Evolutionary conservation across 2,113 vertebrate genomes (phyloP).

Genomic region (Craseonycteris thonglongyai): DNA sequence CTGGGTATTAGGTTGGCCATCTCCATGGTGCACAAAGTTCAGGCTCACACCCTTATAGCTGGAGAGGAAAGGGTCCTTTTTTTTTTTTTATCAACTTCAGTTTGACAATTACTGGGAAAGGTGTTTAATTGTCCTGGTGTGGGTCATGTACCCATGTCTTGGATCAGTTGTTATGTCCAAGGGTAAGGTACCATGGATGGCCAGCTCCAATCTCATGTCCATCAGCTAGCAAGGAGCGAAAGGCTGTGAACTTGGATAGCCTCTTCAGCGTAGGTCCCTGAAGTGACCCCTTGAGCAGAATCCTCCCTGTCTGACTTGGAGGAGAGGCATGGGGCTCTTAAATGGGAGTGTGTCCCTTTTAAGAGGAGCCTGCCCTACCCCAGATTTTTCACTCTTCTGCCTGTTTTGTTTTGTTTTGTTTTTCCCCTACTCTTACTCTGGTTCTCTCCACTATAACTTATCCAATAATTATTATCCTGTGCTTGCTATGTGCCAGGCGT

Average conservation of each 20-base stretch:
- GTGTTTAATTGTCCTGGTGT: neutral
- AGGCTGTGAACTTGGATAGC: neutral
- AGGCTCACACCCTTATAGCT: neutral
- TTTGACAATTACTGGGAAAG: neutral
- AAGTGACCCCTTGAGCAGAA: neutral
- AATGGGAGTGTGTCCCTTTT: neutral
- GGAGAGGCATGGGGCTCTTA: neutral
- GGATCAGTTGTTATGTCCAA: neutral
- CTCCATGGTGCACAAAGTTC: neutral
- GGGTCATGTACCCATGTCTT: neutral
- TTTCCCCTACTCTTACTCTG: neutral
- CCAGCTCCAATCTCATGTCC: neutral
- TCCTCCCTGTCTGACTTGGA: neutral
- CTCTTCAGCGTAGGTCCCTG: neutral
- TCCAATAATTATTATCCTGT: neutral
- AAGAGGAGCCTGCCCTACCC: neutral
- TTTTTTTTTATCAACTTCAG: neutral
- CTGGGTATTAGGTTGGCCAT: neutral
- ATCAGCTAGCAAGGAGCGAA: neutral
- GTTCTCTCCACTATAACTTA: neutral
- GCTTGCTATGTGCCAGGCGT: neutral
- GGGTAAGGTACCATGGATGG: no score
- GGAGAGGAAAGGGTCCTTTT: neutral
- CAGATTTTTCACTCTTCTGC: neutral
- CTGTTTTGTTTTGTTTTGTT: neutral